phyloP scores from a whole-genome alignment of 2,888 invertebrate genomes.

The Drosophila kanekoi region DNA sequence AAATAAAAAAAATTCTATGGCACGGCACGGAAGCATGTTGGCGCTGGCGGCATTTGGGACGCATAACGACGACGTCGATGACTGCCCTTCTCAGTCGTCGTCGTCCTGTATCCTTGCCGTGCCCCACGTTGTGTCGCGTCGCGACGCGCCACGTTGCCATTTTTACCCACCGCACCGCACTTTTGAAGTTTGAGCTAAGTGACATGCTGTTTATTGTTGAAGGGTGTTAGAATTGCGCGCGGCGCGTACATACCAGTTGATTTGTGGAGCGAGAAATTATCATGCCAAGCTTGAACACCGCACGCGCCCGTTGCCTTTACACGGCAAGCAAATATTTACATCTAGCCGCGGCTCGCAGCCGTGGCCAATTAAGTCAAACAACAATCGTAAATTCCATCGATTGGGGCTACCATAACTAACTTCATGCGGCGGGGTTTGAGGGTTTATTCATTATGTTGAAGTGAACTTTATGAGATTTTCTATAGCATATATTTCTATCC shows the following conservation, averaged over 20 bases:
- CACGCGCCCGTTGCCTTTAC: conserved; percentile 64
- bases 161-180: conserved; percentile 62
- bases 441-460: too few species aligned
- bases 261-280: conserved; percentile 81
- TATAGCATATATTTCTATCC: not conserved
- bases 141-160: conserved; percentile 11
- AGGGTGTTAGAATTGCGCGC: conserved; percentile 85
- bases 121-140: conserved; percentile 14
- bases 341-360: conserved; percentile 25
- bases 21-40: conserved; percentile 75
- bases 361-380: conserved; percentile 46
- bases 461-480: not conserved
- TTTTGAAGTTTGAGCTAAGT: conserved; percentile 85
- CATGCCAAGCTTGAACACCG: conserved; percentile 77
- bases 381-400: conserved; percentile 39
- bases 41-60: conserved; percentile 75
- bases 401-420: not conserved
- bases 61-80: conserved; percentile 81
- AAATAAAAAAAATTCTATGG: conserved; percentile 67
- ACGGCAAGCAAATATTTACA: conserved; percentile 58
- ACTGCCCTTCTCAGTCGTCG: conserved; percentile 59
- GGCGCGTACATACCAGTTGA: conserved; percentile 61
- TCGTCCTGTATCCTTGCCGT: conserved; percentile 14
- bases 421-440: too few species aligned
- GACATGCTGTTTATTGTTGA: conserved; percentile 85